phyloP scores from a whole-genome alignment of 2,113 vertebrate genomes.

The Cavia porcellus region DNA sequence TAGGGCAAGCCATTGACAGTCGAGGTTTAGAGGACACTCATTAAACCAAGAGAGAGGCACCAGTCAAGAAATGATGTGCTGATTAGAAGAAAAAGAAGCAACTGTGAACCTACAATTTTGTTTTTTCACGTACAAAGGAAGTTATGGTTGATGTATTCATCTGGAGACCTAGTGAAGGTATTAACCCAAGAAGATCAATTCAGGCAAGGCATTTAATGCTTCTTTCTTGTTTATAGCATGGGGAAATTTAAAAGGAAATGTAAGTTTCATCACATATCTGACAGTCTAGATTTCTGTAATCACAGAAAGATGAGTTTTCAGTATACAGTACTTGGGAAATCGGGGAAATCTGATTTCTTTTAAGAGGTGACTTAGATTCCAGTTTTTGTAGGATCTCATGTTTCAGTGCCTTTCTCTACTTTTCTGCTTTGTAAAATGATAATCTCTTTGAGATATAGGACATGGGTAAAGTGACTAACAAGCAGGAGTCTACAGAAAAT shows the following conservation, averaged over 20 bases:
- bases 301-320: background rate
- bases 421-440: background rate
- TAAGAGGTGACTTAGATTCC: background rate
- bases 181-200: background rate
- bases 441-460: background rate
- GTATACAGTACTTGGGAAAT: background rate
- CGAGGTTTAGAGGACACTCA: rapidly evolving
- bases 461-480: background rate
- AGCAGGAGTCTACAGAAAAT: background rate
- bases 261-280: background rate
- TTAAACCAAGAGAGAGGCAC: background rate
- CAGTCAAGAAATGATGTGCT: background rate
- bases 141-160: background rate
- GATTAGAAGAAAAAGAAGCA: background rate
- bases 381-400: background rate
- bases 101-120: background rate
- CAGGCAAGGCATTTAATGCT: background rate
- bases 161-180: background rate
- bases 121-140: background rate
- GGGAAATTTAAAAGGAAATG: background rate
- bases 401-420: background rate
- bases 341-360: background rate
- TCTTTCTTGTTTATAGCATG: background rate
- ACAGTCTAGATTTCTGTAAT: background rate
- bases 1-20: background rate